Base-by-base conservation (phyloP, 1,140 invertebrate species). In the Brachionus asplanchnoidis region DNA sequence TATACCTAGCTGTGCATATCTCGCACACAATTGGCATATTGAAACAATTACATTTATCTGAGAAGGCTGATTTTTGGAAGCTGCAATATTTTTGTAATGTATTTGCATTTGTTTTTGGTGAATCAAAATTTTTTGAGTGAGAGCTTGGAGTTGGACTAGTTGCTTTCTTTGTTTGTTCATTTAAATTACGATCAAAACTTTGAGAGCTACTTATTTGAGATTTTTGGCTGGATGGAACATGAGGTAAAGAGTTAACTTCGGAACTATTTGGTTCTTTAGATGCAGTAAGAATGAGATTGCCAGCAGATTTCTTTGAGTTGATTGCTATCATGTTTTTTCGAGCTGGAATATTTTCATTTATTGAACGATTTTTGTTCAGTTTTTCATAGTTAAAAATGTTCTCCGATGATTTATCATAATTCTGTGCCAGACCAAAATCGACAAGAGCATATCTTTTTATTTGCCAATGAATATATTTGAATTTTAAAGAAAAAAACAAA, bases 361-460 rank as follows among this genome's bases (percentile, higher is more conserved):
- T 20, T 26, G 2, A 8, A 26, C 73, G 40, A 77, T 77, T 77
- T 77, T 77, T 77, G 20, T 77, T 53, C 23, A 77, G 26, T 50
- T 77, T 77, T 77, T 77, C 73, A 77, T 77, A 65, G 12, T 44
- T 32, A 73, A 85, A 82, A 85, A 77, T 65, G 70, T 68, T 46
- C 53, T 40, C 12, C 56, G 75, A 56, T 73, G 12, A 83, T 40
- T 23, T 84, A 12, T 85, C 85, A 70, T 82, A 65, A 53, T 78
- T 90, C 88, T 96, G 94, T 14, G 95, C 94, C 42, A 96, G 91
- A 3, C 95, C 95, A 92, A 97, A 97, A 90, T 97, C 95, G 23
- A 96, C 94, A 60, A 97, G 89, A 65, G 90, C 88, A 91, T 91
- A 94, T 75, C 90, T 91, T 83, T 56, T 86, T 20, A 40, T 70